Conservation (phyloP, 2,797 vertebrate species). For the Chelon labrosus region DNA sequence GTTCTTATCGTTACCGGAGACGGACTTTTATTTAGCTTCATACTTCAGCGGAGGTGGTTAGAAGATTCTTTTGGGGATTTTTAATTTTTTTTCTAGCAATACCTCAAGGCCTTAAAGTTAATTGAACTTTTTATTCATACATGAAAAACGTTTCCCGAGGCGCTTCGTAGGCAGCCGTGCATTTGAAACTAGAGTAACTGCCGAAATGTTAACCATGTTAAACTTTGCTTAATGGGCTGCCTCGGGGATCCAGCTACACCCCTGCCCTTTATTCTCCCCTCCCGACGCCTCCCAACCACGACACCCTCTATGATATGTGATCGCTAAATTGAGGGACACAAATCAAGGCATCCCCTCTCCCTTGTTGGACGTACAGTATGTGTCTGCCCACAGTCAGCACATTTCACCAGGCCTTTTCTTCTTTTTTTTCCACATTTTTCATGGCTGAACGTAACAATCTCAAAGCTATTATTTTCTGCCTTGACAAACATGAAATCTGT, state of each 20-base stretch:
- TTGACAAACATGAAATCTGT: constrained; percentile 72
- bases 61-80: too few relatives aligned
- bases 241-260: constrained; percentile 73
- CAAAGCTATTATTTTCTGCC: constrained; percentile 72
- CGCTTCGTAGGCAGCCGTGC: constrained; percentile 42
- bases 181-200: constrained; percentile 72
- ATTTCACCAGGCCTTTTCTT: constrained; percentile 49
- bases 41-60: constrained; percentile 15
- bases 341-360: constrained; percentile 59
- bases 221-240: constrained; percentile 75
- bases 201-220: constrained; percentile 72
- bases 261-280: constrained; percentile 26
- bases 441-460: constrained; percentile 57
- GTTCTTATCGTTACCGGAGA: constrained; percentile 40
- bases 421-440: constrained; percentile 47
- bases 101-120: constrained; percentile 22
- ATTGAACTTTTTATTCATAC: constrained; percentile 21
- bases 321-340: constrained; percentile 69
- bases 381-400: constrained; percentile 51
- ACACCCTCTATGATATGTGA: constrained; percentile 68
- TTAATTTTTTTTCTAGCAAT: constrained; percentile 18
- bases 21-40: constrained; percentile 48
- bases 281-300: background rate
- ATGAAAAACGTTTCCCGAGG: constrained; percentile 57
- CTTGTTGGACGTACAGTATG: constrained; percentile 39